A percentile compares a stretch with the other conserved stretches of the same genome.
Evolutionary conservation across 2,797 vertebrate genomes (phyloP).

Genomic region (Xyrichtys novacula): DNA sequence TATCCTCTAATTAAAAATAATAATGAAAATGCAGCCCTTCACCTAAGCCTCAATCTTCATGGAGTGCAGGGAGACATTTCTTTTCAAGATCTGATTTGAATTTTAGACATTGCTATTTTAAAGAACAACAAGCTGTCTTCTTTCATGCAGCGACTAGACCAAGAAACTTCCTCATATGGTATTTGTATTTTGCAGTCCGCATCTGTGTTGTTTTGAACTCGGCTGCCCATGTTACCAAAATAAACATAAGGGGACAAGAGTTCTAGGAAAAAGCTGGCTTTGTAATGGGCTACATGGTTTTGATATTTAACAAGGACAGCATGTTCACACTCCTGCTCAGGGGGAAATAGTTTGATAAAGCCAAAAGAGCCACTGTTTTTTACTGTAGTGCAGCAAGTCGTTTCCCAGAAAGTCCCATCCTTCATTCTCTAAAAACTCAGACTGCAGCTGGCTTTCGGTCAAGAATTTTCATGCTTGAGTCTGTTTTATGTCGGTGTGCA

Average conservation of each 20-base stretch:
- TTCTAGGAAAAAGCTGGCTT: constrained; percentile 22
- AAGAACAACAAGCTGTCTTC: constrained; percentile 12
- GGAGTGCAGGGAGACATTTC: not conserved
- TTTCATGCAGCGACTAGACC: constrained; percentile 9
- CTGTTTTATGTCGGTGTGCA: constrained; percentile 64
- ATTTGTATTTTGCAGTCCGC: constrained; percentile 16
- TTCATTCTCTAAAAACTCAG: constrained; percentile 46
- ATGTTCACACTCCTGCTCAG: constrained; percentile 4
- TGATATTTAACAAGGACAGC: constrained; percentile 24
- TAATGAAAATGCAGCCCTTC: not conserved
- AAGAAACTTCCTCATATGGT: constrained; percentile 19
- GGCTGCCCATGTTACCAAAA: constrained; percentile 23
- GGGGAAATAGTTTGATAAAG: constrained; percentile 19
- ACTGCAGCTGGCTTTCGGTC: constrained; percentile 53
- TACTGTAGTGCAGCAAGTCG: not conserved
- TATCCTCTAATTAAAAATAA: not conserved
- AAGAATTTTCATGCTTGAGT: constrained; percentile 49
- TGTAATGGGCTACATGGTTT: not conserved
- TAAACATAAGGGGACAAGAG: not conserved
- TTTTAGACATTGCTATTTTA: not conserved
- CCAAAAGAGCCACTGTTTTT: constrained; percentile 46
- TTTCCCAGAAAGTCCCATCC: constrained; percentile 31
- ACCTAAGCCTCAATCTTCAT: not conserved
- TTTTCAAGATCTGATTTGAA: not conserved
- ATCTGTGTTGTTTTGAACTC: constrained; percentile 33